Evolutionary conservation across 1,140 invertebrate species (phyloP).

Genomic region (Aporrectodea caliginosa): DNA sequence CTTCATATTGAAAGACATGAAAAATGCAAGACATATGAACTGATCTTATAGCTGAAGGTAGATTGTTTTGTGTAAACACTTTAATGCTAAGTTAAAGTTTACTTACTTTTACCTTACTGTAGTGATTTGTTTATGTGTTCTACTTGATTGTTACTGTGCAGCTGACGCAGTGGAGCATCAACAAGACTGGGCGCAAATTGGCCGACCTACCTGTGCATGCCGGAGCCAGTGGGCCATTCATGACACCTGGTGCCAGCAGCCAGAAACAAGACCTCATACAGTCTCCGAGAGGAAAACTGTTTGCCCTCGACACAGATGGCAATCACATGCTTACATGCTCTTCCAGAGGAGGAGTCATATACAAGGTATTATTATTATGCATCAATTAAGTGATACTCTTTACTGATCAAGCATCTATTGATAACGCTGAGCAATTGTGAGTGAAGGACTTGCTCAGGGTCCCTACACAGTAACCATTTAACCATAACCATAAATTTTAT

Average conservation of each 20-base stretch:
- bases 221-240: constrained; percentile 35
- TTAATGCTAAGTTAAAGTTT: neutral
- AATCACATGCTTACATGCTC: constrained; percentile 63
- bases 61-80: neutral
- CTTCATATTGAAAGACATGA: neutral
- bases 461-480: too few relatives aligned
- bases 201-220: neutral
- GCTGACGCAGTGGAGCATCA: constrained; percentile 9
- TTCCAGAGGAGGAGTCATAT: constrained; percentile 61
- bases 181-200: constrained; percentile 5
- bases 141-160: neutral
- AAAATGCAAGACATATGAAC: neutral
- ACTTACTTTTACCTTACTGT: neutral
- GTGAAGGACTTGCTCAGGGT: too few relatives aligned
- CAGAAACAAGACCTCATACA: constrained; percentile 38
- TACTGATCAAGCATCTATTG: too few relatives aligned
- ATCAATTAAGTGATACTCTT: too few relatives aligned
- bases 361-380: too few relatives aligned
- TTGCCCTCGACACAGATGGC: constrained; percentile 63
- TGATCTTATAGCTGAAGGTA: neutral
- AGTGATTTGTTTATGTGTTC: neutral
- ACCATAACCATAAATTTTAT: too few relatives aligned
- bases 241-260: constrained; percentile 31
- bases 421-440: too few relatives aligned
- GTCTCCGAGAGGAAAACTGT: constrained; percentile 53